Evolutionary conservation across 2,888 invertebrate species (phyloP).

Genomic region (Ceramica pisi): DNA sequence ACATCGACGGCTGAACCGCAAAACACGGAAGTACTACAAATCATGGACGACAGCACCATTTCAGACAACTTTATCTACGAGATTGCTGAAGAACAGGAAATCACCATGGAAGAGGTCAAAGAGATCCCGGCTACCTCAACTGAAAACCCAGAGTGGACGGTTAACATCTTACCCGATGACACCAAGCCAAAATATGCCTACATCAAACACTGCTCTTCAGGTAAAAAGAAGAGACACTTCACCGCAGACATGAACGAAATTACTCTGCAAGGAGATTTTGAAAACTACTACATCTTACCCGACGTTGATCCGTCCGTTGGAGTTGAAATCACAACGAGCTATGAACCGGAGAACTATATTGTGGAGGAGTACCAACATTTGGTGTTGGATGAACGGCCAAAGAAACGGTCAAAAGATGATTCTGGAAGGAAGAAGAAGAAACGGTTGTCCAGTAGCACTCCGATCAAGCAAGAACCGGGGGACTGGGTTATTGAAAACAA

Average conservation of each 20-base stretch:
- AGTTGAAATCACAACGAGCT: slow-evolving; percentile 85
- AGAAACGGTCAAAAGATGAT: slow-evolving; percentile 77
- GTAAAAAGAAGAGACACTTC: slow-evolving; percentile 86
- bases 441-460: slow-evolving; percentile 66
- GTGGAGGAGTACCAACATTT: slow-evolving; percentile 85
- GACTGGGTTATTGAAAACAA: slow-evolving; percentile 85
- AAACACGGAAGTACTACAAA: slow-evolving; percentile 76
- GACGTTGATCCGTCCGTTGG: slow-evolving; percentile 87
- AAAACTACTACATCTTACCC: slow-evolving; percentile 87
- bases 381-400: slow-evolving; percentile 81
- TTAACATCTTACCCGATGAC: slow-evolving; percentile 84
- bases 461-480: slow-evolving; percentile 72
- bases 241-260: slow-evolving; percentile 86
- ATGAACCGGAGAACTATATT: slow-evolving; percentile 85
- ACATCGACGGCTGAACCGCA: slow-evolving; percentile 59
- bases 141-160: slow-evolving; percentile 83
- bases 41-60: slow-evolving; percentile 81
- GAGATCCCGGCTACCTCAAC: slow-evolving; percentile 76
- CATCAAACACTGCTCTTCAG: slow-evolving; percentile 82
- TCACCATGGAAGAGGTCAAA: slow-evolving; percentile 84
- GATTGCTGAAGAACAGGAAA: slow-evolving; percentile 88
- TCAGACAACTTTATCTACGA: slow-evolving; percentile 87
- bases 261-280: slow-evolving; percentile 83
- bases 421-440: slow-evolving; percentile 77
- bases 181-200: slow-evolving; percentile 85